Base-by-base conservation (phyloP, 2,113 vertebrate species). In the Tympanuchus pallidicinctus region DNA sequence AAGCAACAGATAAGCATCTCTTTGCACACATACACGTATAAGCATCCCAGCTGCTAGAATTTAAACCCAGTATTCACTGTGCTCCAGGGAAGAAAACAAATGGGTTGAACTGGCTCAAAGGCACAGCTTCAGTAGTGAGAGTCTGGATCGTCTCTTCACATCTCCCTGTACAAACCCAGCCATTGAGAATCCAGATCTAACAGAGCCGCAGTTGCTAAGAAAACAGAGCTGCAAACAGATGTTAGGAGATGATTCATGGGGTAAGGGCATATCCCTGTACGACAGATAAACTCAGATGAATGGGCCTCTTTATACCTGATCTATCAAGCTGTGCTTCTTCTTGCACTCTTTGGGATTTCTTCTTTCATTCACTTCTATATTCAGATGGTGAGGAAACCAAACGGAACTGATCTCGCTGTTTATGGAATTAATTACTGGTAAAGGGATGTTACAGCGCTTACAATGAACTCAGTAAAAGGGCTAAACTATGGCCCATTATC, bases 171-270 rank as follows among this genome's bases (percentile, higher is more conserved):
- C 90, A 97, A 95, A 95, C 77, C 32, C 82, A 0, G 63, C 77
- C 90, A 93, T 85, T 94, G 81, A 95, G 89, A 95, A 83, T 56
- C 85, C 90, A 76, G 71, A 97, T 87, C 97, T 95, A 94, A 90
- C 43, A 89, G 82, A 95, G 84, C 54, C 0, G 0, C 87, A 90
- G 97, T 97, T 97, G 96, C 97, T 97, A 97, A 95, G 97, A 97
- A 98, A 97, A 97, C 95, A 96, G 83, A 10, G 9, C 15, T 70
- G 87, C 93, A 95, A 94, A 94, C 88, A 70, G 59, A 96, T 93
- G 90, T 92, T 81, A 92, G 69, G 65, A 38, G 80, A 94, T 97
- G 96, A 98, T 94, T 97, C 97, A 97, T 34, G 21, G 52, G 80
- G 59, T 54, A 65, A 86, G 30, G 57, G 81, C 91, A 91, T 86